phyloP scores from a whole-genome alignment of 2,888 invertebrate genomes.

The Branchinecta sandiegonensis region DNA sequence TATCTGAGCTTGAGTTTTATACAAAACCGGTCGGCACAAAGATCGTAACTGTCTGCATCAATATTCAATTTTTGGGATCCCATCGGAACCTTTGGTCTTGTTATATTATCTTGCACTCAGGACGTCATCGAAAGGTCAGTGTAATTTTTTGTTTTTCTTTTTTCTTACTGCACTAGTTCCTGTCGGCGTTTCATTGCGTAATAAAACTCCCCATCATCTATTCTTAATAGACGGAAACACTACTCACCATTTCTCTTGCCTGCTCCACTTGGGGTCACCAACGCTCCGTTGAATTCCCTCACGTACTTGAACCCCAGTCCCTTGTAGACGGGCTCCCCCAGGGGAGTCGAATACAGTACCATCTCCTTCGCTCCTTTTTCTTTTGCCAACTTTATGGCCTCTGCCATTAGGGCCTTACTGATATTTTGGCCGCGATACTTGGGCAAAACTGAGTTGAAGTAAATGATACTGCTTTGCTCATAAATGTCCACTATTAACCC shows the following conservation, averaged over 20 bases:
- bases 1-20: too few species aligned
- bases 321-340: background rate
- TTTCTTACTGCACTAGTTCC: too few species aligned
- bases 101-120: too few species aligned
- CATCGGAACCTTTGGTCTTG: too few species aligned
- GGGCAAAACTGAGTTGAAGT: background rate
- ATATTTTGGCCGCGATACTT: background rate
- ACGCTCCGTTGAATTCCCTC: background rate
- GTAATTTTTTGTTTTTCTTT: too few species aligned
- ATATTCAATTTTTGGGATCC: too few species aligned
- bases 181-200: too few species aligned
- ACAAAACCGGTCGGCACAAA: too few species aligned
- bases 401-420: background rate
- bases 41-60: too few species aligned
- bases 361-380: constrained; percentile 1
- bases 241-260: background rate
- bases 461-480: background rate
- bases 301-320: constrained; percentile 4
- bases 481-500: background rate
- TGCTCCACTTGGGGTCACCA: background rate
- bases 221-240: too few species aligned
- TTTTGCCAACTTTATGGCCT: background rate
- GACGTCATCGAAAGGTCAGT: too few species aligned
- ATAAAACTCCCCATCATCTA: too few species aligned
- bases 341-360: constrained; percentile 1